phyloP scores from a whole-genome alignment of 2,113 vertebrate genomes.

The Smithornis capensis region DNA sequence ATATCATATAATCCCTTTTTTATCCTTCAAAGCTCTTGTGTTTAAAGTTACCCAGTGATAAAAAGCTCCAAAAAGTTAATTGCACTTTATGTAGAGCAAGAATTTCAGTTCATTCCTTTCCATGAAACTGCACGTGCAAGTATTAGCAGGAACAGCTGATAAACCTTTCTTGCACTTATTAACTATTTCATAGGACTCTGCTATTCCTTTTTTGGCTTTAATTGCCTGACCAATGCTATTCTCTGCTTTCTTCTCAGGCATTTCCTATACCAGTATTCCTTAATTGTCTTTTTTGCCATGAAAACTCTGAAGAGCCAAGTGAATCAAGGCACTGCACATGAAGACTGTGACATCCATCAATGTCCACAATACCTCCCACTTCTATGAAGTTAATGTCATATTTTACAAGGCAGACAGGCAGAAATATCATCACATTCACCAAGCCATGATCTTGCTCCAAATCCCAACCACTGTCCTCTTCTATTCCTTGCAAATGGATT shows the following conservation, averaged over 20 bases:
- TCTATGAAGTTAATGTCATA: neutral
- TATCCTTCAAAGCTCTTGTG: neutral
- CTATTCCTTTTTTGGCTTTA: neutral
- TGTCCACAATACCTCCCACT: neutral
- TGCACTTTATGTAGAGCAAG: neutral
- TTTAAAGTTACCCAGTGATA: neutral
- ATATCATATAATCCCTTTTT: neutral
- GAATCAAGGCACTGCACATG: accelerated
- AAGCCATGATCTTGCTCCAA: neutral
- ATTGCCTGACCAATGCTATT: neutral
- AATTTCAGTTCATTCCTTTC: neutral
- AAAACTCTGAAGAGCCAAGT: neutral
- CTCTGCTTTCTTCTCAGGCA: neutral
- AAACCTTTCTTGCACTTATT: neutral
- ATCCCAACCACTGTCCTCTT: neutral
- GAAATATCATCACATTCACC: neutral
- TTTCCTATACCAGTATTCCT: neutral
- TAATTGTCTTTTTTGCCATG: neutral
- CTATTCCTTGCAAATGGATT: neutral
- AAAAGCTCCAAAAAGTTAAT: neutral
- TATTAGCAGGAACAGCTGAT: neutral
- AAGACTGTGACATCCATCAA: accelerated
- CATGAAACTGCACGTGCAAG: neutral
- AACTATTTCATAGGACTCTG: neutral
- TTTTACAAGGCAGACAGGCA: neutral